Evolutionary conservation across 2,113 vertebrate genomes (phyloP).

Genomic region (western clawed frog (Xenopus tropicalis)): DNA sequence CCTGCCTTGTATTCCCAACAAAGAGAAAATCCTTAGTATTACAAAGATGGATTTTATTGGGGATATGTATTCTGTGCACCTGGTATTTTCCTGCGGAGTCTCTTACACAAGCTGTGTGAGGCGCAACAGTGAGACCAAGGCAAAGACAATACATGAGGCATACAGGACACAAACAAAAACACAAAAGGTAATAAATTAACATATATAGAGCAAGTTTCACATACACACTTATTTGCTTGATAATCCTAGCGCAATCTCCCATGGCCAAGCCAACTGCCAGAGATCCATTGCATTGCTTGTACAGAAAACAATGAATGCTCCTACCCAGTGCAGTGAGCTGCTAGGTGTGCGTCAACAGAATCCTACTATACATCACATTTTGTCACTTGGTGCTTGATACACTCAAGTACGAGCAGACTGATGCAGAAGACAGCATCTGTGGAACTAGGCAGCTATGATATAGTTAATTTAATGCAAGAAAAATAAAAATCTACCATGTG

Average conservation of each 20-base stretch:
- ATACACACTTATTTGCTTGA: neutral
- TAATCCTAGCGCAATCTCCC: neutral
- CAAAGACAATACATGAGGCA: too few relatives aligned
- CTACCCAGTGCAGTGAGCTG: constrained; percentile 11
- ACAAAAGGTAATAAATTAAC: constrained; percentile 37
- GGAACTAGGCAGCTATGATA: neutral
- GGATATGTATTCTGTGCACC: neutral
- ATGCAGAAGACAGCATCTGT: neutral
- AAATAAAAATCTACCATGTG: too few relatives aligned
- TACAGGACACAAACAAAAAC: constrained; percentile 29
- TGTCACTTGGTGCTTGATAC: neutral
- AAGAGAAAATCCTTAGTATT: neutral
- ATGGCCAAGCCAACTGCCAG: neutral
- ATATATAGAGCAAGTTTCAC: neutral
- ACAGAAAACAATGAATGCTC: neutral
- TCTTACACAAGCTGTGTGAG: neutral
- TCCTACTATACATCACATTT: constrained; percentile 1
- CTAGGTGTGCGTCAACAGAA: neutral
- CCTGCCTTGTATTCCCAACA: too few relatives aligned
- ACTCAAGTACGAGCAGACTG: neutral
- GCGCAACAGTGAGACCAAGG: too few relatives aligned
- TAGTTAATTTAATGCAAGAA: neutral
- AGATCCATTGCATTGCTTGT: neutral
- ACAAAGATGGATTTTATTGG: constrained; percentile 35
- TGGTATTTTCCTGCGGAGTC: neutral